Evolutionary conservation across 2,888 invertebrate genomes (phyloP), one percentile per base, ranked within the genome.

Genomic region (Leucozona laternaria): DNA sequence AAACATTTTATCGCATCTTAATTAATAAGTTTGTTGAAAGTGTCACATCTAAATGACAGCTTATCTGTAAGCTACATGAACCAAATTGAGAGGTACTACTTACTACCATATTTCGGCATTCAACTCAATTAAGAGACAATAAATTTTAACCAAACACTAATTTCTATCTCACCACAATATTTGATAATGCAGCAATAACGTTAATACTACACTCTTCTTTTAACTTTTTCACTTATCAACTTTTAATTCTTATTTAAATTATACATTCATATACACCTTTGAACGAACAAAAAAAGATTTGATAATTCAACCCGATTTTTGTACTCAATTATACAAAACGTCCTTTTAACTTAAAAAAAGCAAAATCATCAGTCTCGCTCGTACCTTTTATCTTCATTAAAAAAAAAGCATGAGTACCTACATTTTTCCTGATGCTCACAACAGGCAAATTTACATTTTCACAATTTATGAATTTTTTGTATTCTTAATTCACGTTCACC

Each of bases 401-500:
- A 17, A 57, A 17, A 57, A 57, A 34, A 34, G 60, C 60, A 60
- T 60, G 60, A 60, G 3, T 28, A 28, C 6, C 28, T 28, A 37
- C 37, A 22, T 60, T 45, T 64, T 13, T n/a, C n/a, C 13, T 28
- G n/a, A n/a, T n/a, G 28, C 45, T 25, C 28, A 45, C 25, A 17
- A 4, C 28, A 64, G 0, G n/a, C 6, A 8, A 25, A n/a, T n/a
- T n/a, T n/a, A n/a, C n/a, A n/a, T n/a, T 25, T 8, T n/a, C 13
- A 25, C n/a, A 13, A 40, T 62, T 43, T n/a, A 20, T 62, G n/a
- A 13, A n/a, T 40, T 40, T 28, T 15, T 64, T 45, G 45, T 6
- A 11, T n/a, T 40, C 8, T 64, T 60, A 22, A 15, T 22, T 60
- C 60, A 60, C 20, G 40, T 34, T 64, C 64, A 43, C 62, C 11